Evolutionary conservation across 2,888 invertebrate genomes (phyloP), one percentile per base, ranked within the genome.

Genomic region (Alentia gelatinosa): DNA sequence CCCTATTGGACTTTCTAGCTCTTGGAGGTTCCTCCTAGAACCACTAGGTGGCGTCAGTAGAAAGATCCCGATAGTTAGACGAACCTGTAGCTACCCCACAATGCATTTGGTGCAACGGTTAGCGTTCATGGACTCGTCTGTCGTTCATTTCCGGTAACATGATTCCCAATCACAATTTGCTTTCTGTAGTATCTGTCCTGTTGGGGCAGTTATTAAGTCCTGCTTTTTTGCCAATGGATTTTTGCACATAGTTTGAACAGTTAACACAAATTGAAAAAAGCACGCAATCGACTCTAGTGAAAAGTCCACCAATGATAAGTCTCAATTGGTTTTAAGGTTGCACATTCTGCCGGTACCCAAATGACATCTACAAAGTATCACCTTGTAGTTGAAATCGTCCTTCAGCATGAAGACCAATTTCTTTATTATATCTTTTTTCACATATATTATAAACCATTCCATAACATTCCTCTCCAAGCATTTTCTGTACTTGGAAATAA

Each of bases 41-140:
- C 79, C 79, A 39, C 79, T 79, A 79, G 79, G 35, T 68, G 79
- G 79, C n/a, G 37, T 37, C 39, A 9, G 79, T 79, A 79, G 79
- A 79, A 79, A 79, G 79, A 37, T 79, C 79, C 79, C 35, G 26
- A 35, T 79, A 79, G 79, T 79, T 79, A 79, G 79, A 79, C 12
- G 79, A 79, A 39, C 79, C 79, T 79, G 79, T 79, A 39, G 68
- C 68, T n/a, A 30, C 30, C 68, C 68, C 68, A 68, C 68, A 68
- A 68, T 68, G 68, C 68, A 79, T 79, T 79, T 39, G 79, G 79
- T 79, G 79, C 79, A 79, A 79, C 79, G 79, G 39, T 79, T 35
- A 79, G 68, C 1, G 3, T 68, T 68, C 68, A 4, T 30, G 68
- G 68, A 68, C 33, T 68, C 26, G 30, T 68, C 68, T 68, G 68